A percentile compares a stretch with the other conserved stretches of the same genome.
phyloP scores from a whole-genome alignment of 2,888 invertebrate genomes.

The Brachyptera risi region DNA sequence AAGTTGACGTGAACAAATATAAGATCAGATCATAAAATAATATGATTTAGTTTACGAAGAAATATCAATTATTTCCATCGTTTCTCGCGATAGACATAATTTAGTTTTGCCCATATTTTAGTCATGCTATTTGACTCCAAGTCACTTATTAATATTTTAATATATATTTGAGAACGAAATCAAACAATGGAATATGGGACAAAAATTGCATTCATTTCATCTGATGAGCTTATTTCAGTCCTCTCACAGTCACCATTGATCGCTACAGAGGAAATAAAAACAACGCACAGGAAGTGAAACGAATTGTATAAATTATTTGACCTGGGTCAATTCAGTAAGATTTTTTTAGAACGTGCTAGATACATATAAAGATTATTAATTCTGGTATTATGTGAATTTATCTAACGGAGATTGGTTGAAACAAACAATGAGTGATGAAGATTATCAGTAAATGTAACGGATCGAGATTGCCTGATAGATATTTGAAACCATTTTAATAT shows the following conservation, averaged over 20 bases:
- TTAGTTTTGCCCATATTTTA: neutral
- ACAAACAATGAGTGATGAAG: constrained; percentile 6
- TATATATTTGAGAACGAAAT: neutral
- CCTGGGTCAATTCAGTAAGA: neutral
- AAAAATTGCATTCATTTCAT: constrained; percentile 9
- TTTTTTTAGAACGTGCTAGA: neutral
- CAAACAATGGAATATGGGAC: constrained; percentile 17
- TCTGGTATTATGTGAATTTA: neutral
- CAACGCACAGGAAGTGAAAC: neutral
- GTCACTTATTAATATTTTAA: constrained; percentile 3
- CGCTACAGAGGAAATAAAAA: neutral
- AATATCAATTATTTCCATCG: too few species aligned
- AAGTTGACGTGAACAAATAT: too few species aligned
- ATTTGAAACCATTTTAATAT: neutral
- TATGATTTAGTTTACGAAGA: too few species aligned
- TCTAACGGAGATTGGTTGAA: neutral
- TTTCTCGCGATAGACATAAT: too few species aligned
- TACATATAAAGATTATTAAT: too few species aligned
- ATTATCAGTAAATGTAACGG: too few species aligned
- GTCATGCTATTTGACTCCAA: constrained; percentile 2
- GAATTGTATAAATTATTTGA: neutral
- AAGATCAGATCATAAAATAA: too few species aligned
- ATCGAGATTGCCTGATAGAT: neutral
- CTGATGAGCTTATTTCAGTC: constrained; percentile 5
- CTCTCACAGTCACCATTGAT: neutral